Evolutionary conservation across 2,113 vertebrate genomes (phyloP), one percentile per base, ranked within the genome.

Genomic region (Sylvilagus bachmani): DNA sequence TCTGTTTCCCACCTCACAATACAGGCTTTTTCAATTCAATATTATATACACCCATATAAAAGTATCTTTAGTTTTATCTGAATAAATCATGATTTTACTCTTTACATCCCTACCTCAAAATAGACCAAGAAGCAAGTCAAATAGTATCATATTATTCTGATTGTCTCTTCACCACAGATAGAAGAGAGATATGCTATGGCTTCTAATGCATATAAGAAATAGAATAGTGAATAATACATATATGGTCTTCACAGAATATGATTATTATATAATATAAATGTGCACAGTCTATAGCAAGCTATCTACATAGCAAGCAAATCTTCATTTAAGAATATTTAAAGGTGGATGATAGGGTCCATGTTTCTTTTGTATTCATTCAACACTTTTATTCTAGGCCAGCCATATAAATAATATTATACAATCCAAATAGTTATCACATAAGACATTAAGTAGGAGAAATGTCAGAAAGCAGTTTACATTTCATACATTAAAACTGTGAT

Each of bases 361-460:
- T n/a, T 94, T 44, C 17, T 53, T 78, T 44, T 69, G 21, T 53
- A 75, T 82, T 62, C 33, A 86, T 64, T 79, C 33, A 93, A 86
- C 67, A 19, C 66, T 91, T 84, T 78, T 61, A 90, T 86, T 86
- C 49, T 62, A 8, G 21, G 38, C n/a, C 11, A 79, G 33, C 3
- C 5, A 71, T 61, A 36, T 70, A 7, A 36, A 80, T 82, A 94
- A 77, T 89, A 64, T 8, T 62, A 62, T 11, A 64, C 10, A 89
- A 73, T 66, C 29, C 73, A n/a, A 93, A 24, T 78, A 79, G 22
- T 29, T 77, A 80, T 9, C 78, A n/a, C 55, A 62, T 93, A 67
- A 86, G 0, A 94, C 61, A 71, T 58, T 12, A 94, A 78, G 44
- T n/a, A 74, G 5, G 5, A 86, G 12, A 84, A 86, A 93, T 55